Conservation (phyloP, 2,888 invertebrate genomes). For the Tuberolachnus salignus region DNA sequence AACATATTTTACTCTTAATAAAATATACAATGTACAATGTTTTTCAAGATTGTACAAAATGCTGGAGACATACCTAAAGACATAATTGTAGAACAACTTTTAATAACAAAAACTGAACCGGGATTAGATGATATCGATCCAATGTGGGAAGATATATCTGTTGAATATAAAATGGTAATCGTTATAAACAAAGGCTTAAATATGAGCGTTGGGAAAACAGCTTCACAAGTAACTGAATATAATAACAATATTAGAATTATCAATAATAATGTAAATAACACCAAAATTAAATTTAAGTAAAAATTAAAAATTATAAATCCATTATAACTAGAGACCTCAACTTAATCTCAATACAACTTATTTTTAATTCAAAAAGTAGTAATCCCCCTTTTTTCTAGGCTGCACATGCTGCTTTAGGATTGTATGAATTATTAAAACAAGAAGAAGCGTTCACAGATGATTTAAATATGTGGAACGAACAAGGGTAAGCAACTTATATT, state of each 20-base stretch:
- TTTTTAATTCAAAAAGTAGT: too few relatives aligned
- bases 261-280: too few relatives aligned
- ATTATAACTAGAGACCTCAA: too few relatives aligned
- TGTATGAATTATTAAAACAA: slow-evolving; percentile 29
- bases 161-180: slow-evolving; percentile 38
- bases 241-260: too few relatives aligned
- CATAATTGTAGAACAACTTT: slow-evolving; percentile 33
- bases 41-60: slow-evolving; percentile 15
- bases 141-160: slow-evolving; percentile 30
- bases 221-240: slow-evolving; percentile 36
- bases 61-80: slow-evolving; percentile 18
- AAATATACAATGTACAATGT: not conserved
- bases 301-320: too few relatives aligned
- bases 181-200: slow-evolving; percentile 35
- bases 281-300: too few relatives aligned
- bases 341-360: too few relatives aligned
- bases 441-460: not conserved
- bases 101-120: slow-evolving; percentile 9
- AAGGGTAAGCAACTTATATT: slow-evolving; percentile 25
- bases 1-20: not conserved
- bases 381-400: slow-evolving; percentile 12
- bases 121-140: slow-evolving; percentile 20
- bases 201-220: slow-evolving; percentile 43
- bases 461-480: slow-evolving; percentile 41
- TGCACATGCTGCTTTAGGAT: slow-evolving; percentile 41